These are phyloP conservation scores for Bembecia ichneumoniformis DNA, from an alignment of 2,888 invertebrate species.

Conservation along the genomic window DNA sequence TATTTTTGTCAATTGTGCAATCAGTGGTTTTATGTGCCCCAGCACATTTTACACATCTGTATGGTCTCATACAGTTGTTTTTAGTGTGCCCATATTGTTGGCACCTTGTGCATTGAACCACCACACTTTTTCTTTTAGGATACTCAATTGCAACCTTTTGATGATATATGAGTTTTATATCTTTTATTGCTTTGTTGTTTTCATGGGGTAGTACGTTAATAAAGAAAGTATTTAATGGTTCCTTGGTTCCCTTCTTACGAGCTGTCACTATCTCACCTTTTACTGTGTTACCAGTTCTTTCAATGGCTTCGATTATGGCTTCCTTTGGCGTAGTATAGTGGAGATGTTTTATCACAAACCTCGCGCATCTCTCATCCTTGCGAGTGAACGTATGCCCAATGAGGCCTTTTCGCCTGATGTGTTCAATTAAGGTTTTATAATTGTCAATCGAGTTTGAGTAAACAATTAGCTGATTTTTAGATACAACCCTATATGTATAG, in stretches of 20 bases:
- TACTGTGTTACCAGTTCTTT: background rate
- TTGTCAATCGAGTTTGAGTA: no score
- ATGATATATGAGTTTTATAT: slow-evolving; percentile 2
- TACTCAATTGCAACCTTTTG: slow-evolving; percentile 1
- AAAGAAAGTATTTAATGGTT: slow-evolving; percentile 1
- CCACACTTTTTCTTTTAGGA: background rate
- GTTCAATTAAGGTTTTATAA: no score
- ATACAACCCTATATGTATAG: no score
- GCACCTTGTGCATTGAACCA: slow-evolving; percentile 5
- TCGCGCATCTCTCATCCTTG: background rate
- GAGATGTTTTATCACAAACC: background rate
- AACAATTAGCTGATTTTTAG: no score
- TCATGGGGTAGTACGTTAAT: background rate
- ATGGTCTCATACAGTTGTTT: slow-evolving; percentile 5
- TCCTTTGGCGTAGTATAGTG: background rate
- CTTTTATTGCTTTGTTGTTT: slow-evolving; percentile 1
- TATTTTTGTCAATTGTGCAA: slow-evolving; percentile 1
- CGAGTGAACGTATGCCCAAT: no score
- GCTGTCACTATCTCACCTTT: slow-evolving; percentile 1
- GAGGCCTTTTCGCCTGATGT: no score
- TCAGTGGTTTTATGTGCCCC: background rate
- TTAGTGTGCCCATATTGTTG: slow-evolving; percentile 6
- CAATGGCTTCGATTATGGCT: background rate
- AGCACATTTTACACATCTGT: slow-evolving; percentile 6
- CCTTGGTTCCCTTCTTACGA: background rate